phyloP scores from a whole-genome alignment of 2,888 invertebrate species.

The Phymatocera aterrima region DNA sequence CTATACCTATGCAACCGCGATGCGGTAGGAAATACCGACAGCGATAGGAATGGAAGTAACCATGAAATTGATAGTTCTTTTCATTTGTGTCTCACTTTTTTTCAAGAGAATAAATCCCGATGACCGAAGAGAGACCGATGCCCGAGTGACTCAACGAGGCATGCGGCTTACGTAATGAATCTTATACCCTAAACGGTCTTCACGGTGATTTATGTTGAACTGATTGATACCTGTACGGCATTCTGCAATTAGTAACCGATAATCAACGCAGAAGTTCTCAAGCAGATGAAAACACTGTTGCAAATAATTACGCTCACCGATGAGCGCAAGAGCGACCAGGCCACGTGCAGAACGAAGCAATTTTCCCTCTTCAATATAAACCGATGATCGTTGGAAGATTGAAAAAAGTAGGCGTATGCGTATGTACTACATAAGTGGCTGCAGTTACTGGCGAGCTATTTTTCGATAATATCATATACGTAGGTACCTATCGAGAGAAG shows the following conservation, averaged over 20 bases:
- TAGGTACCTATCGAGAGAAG: too few species aligned
- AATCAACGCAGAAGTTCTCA: constrained; percentile 10
- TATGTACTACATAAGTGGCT: not conserved
- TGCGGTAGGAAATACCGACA: too few species aligned
- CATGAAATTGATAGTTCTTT: too few species aligned
- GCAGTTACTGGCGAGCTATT: not conserved
- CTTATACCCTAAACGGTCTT: not conserved
- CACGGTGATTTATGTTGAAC: not conserved
- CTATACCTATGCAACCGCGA: too few species aligned
- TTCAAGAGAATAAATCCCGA: not conserved
- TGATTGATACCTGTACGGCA: constrained; percentile 20
- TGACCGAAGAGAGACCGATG: not conserved
- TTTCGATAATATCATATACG: not conserved
- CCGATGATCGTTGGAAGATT: too few species aligned
- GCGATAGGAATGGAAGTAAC: too few species aligned
- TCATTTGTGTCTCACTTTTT: too few species aligned
- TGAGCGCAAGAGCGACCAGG: not conserved
- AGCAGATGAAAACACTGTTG: not conserved
- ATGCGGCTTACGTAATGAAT: not conserved
- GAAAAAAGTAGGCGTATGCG: too few species aligned
- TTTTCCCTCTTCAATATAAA: not conserved
- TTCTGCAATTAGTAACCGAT: constrained; percentile 14
- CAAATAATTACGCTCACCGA: not conserved
- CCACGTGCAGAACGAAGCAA: not conserved
- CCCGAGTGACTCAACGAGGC: not conserved